These are phyloP conservation scores for Planiliza haematocheilus DNA, from an alignment of 2,113 vertebrate species.

Conservation along the genomic window DNA sequence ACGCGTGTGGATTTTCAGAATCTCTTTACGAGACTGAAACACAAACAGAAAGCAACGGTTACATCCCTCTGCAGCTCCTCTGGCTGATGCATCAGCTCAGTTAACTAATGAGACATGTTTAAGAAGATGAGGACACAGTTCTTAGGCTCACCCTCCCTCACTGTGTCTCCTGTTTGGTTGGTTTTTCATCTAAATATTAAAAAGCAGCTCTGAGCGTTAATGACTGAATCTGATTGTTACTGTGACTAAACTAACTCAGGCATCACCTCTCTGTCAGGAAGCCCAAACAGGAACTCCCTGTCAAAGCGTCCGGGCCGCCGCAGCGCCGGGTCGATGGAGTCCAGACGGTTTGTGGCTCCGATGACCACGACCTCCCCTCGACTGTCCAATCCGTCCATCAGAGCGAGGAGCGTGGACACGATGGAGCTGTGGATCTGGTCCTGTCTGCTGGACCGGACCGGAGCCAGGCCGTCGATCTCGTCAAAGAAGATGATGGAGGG, in stretches of 20 bases:
- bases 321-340: constrained; percentile 93
- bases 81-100: too few species aligned
- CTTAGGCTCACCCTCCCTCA: too few species aligned
- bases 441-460: constrained; percentile 92
- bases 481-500: constrained; percentile 97
- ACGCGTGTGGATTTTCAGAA: constrained; percentile 90
- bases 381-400: constrained; percentile 92
- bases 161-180: too few species aligned
- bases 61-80: too few species aligned
- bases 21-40: constrained; percentile 89
- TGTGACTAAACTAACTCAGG: not conserved
- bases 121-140: too few species aligned
- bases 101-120: too few species aligned
- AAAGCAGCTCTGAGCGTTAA: too few species aligned
- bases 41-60: not conserved
- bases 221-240: too few species aligned
- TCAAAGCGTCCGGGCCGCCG: constrained; percentile 93
- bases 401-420: constrained; percentile 91
- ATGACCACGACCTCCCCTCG: constrained; percentile 94
- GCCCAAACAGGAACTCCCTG: constrained; percentile 90
- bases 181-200: too few species aligned
- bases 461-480: constrained; percentile 93
- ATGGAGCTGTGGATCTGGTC: constrained; percentile 95
- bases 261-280: constrained; percentile 90
- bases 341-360: constrained; percentile 92